Evolutionary conservation across 2,888 invertebrate genomes (phyloP).

Genomic region (Eupithecia exiguata): DNA sequence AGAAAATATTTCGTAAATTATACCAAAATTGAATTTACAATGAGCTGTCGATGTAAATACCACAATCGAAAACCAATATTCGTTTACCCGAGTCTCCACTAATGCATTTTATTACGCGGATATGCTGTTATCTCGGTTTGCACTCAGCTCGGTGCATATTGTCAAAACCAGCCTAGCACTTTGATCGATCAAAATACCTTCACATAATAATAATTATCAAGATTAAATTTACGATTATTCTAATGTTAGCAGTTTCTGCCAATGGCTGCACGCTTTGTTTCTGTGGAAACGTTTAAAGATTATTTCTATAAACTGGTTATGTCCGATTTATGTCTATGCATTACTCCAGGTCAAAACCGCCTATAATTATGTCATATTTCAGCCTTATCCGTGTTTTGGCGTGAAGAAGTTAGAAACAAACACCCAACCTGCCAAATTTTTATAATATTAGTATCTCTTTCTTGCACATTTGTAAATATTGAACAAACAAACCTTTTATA

Average conservation of each 20-base stretch:
- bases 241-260: too few species aligned
- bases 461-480: not conserved
- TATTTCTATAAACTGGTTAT: too few species aligned
- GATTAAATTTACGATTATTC: too few species aligned
- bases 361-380: not conserved
- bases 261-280: too few species aligned
- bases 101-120: conserved; percentile 50
- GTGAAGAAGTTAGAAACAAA: not conserved
- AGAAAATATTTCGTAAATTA: not conserved
- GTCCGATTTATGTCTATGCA: not conserved
- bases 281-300: too few species aligned
- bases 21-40: conserved; percentile 6
- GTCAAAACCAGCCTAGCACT: not conserved
- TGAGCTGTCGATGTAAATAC: conserved; percentile 16
- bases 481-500: too few species aligned
- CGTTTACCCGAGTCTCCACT: conserved; percentile 42
- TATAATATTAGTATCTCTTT: not conserved
- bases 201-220: not conserved
- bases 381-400: not conserved
- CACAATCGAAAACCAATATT: conserved; percentile 43
- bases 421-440: not conserved
- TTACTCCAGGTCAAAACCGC: not conserved
- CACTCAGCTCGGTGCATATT: not conserved
- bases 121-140: conserved; percentile 4
- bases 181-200: not conserved